These are phyloP conservation scores for Peromyscus attwateri DNA, from an alignment of 2,797 vertebrate genomes.

Conservation along the genomic window DNA sequence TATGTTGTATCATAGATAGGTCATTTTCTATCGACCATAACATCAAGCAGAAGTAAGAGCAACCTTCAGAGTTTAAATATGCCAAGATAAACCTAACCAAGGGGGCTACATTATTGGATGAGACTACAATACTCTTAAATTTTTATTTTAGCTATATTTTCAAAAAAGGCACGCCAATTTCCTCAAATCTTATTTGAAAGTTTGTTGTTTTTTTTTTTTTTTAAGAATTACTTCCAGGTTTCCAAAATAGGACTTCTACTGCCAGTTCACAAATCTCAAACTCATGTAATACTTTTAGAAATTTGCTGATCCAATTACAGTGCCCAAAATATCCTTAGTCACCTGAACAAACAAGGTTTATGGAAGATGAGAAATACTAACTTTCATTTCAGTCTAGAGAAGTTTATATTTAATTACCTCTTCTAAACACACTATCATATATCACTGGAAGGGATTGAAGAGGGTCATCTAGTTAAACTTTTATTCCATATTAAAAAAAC, in stretches of 20 bases:
- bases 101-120: slow-evolving; percentile 89
- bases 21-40: slow-evolving; percentile 84
- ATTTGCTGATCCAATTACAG: slow-evolving; percentile 60
- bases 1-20: slow-evolving; percentile 75
- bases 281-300: slow-evolving; percentile 61
- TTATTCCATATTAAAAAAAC: background rate
- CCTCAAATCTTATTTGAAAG: slow-evolving; percentile 67
- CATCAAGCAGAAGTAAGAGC: slow-evolving; percentile 86
- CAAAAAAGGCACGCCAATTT: slow-evolving; percentile 74
- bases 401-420: slow-evolving; percentile 33
- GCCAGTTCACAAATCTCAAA: slow-evolving; percentile 67
- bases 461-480: slow-evolving; percentile 51
- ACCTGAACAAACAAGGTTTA: slow-evolving; percentile 73
- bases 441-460: slow-evolving; percentile 17
- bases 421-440: background rate
- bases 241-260: slow-evolving; percentile 71
- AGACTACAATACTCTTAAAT: slow-evolving; percentile 82
- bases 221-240: slow-evolving; percentile 62
- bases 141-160: slow-evolving; percentile 75
- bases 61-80: slow-evolving; percentile 86
- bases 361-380: slow-evolving; percentile 84
- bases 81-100: slow-evolving; percentile 89
- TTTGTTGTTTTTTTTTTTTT: background rate
- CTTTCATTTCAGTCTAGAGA: slow-evolving; percentile 76
- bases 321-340: slow-evolving; percentile 59